Conservation (phyloP, 1,140 invertebrate genomes). For the Drosophila sp. region DNA sequence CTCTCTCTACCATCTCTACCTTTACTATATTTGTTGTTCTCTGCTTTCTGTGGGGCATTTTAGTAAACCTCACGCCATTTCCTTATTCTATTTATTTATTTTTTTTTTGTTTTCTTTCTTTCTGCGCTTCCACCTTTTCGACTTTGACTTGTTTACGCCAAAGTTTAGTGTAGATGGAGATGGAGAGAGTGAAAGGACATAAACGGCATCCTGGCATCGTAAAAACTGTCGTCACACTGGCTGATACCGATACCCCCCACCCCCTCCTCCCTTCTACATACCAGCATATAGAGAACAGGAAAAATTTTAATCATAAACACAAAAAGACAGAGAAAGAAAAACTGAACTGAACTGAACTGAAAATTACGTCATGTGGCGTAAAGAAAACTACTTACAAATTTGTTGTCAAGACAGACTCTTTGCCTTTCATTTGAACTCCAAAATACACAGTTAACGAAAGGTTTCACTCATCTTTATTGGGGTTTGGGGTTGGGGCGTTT, state of each 20-base stretch:
- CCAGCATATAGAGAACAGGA: constrained; percentile 14
- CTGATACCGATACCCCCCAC: constrained; percentile 67
- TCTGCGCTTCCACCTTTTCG: constrained; percentile 69
- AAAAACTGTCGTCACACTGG: constrained; percentile 76
- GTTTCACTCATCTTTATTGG: constrained; percentile 3
- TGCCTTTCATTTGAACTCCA: constrained; percentile 64
- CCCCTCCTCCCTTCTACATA: background rate
- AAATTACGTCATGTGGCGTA: constrained; percentile 69
- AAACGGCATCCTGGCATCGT: constrained; percentile 46
- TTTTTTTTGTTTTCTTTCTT: constrained; percentile 31
- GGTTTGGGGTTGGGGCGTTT: background rate
- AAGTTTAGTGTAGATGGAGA: constrained; percentile 64
- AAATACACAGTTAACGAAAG: constrained; percentile 30
- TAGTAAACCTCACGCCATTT: constrained; percentile 21
- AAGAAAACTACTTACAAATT: constrained; percentile 70
- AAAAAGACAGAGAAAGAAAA: constrained; percentile 34
- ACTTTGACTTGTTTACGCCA: constrained; percentile 77
- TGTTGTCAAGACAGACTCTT: constrained; percentile 39
- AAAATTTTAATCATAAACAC: constrained; percentile 74
- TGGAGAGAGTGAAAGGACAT: constrained; percentile 3
- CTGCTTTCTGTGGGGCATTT: constrained; percentile 21
- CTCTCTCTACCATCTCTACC: background rate
- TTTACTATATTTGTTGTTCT: background rate
- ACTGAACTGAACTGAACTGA: background rate
- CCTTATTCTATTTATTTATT: constrained; percentile 1